Evolutionary conservation across 2,888 invertebrate genomes (phyloP).

Genomic region (Ormyrus nitidulus): DNA sequence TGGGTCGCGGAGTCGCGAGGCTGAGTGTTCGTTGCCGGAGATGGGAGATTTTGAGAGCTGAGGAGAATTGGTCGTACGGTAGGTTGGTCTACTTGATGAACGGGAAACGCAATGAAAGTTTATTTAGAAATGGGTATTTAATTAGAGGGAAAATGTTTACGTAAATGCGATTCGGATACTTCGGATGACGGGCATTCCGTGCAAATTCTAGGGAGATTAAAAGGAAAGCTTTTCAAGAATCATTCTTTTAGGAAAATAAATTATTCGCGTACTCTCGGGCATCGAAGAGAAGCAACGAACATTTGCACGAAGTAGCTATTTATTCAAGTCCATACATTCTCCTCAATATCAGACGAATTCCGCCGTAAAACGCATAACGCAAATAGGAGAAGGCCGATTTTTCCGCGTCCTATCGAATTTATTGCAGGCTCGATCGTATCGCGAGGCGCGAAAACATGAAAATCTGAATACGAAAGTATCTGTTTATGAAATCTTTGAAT

Average conservation of each 20-base stretch:
- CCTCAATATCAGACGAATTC: neutral
- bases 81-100: too few relatives aligned
- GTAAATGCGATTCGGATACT: too few relatives aligned
- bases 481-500: too few relatives aligned
- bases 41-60: too few relatives aligned
- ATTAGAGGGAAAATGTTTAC: too few relatives aligned
- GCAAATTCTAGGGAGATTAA: neutral
- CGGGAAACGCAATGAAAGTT: too few relatives aligned
- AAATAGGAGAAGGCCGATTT: neutral
- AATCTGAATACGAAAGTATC: too few relatives aligned
- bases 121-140: too few relatives aligned
- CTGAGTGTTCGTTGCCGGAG: neutral
- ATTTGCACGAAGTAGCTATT: neutral
- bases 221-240: neutral
- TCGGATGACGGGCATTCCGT: neutral
- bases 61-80: too few relatives aligned
- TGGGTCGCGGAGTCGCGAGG: constrained; percentile 12
- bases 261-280: neutral
- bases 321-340: neutral
- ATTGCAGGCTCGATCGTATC: too few relatives aligned
- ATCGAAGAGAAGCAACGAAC: neutral
- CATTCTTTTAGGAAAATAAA: constrained; percentile 1
- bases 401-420: too few relatives aligned
- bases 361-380: neutral
- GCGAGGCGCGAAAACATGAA: too few relatives aligned